Evolutionary conservation across 2,113 vertebrate species (phyloP).

Genomic region (Takifugu bimaculatus): DNA sequence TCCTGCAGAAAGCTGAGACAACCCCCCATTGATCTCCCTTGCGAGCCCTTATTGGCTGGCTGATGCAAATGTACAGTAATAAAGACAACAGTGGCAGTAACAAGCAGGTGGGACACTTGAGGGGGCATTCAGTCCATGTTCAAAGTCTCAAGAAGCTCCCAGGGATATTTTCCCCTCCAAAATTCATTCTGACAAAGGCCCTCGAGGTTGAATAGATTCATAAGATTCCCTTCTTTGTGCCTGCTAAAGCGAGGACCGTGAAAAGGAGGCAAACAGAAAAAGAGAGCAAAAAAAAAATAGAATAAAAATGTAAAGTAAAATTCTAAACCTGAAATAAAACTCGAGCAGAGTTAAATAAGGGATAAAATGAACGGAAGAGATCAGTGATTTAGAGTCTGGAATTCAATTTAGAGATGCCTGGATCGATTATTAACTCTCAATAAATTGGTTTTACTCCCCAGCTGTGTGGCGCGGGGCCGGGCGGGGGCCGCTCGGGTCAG

Average conservation of each 20-base stretch:
- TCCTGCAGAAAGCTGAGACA: too few species aligned
- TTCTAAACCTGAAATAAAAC: background rate
- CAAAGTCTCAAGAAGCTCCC: background rate
- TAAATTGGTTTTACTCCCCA: constrained; percentile 14
- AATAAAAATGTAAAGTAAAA: constrained; percentile 27
- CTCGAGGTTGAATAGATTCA: background rate
- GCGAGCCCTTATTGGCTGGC: constrained; percentile 23
- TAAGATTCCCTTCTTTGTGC: background rate
- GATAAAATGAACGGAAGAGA: constrained; percentile 22
- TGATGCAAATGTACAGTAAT: constrained; percentile 46
- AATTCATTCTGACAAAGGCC: background rate
- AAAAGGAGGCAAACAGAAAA: background rate
- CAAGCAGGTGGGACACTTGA: constrained; percentile 31
- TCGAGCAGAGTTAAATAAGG: constrained; percentile 8
- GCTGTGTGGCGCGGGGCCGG: background rate
- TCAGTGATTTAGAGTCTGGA: constrained; percentile 40
- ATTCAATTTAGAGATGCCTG: constrained; percentile 25
- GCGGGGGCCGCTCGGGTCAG: background rate
- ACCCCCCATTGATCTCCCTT: constrained; percentile 9
- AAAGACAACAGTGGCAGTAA: constrained; percentile 20
- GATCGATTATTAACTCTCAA: constrained; percentile 39
- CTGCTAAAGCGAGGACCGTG: background rate
- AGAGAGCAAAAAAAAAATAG: background rate
- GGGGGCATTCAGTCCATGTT: constrained; percentile 3
- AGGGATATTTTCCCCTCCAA: background rate